Percentiles rank a stretch among this genome's conserved stretches.
Evolutionary conservation across 2,113 vertebrate genomes (phyloP).

Genomic region (Pluvianellus socialis): DNA sequence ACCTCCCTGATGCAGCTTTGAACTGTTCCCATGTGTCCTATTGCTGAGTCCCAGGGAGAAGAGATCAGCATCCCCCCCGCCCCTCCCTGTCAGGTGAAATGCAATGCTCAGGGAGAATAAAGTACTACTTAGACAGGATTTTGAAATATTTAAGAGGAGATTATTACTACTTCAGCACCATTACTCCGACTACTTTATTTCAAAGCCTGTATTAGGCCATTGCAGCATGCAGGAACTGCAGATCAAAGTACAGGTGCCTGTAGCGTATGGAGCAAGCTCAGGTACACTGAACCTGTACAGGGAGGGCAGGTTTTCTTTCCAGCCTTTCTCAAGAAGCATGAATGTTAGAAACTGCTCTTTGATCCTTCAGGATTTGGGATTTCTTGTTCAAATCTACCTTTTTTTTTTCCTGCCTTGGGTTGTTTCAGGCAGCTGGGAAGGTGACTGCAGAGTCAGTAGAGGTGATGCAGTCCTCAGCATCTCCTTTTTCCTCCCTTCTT

Average conservation of each 20-base stretch:
- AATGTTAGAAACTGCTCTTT: not conserved
- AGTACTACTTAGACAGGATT: not conserved
- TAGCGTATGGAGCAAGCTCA: not conserved
- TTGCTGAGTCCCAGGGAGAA: not conserved
- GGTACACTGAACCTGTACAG: not conserved
- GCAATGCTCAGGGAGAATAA: not conserved
- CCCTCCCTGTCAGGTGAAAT: not conserved
- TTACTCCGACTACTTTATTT: not conserved
- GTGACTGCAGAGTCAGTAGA: not conserved
- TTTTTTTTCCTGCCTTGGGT: not conserved
- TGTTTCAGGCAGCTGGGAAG: not conserved
- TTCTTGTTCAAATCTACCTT: not conserved
- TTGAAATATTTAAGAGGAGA: slow-evolving; percentile 1
- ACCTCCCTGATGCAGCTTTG: not conserved
- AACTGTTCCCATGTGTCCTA: not conserved
- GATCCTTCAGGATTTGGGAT: not conserved
- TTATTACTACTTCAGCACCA: not conserved
- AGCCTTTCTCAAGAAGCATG: not conserved
- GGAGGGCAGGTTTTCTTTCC: slow-evolving; percentile 1
- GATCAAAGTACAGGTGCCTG: not conserved
- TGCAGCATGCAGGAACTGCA: not conserved
- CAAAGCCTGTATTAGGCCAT: not conserved
- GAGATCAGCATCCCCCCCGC: not conserved
- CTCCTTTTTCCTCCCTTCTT: not conserved
- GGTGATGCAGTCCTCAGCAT: not conserved